Evolutionary conservation across 1,140 invertebrate genomes (phyloP).

Genomic region (Onthophagus taurus): DNA sequence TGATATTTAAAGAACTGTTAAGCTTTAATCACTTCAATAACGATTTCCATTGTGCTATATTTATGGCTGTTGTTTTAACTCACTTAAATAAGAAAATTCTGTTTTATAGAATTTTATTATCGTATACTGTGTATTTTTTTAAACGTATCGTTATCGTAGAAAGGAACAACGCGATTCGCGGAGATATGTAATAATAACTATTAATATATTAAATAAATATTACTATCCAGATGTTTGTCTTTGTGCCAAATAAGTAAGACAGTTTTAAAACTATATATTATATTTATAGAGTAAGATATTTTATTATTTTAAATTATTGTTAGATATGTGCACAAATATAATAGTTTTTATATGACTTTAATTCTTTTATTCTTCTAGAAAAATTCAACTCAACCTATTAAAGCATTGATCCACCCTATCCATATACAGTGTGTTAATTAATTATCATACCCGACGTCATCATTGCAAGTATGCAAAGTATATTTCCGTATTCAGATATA

Average conservation of each 20-base stretch:
- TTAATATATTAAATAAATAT: too few species aligned
- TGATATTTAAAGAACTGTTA: slow-evolving; percentile 22
- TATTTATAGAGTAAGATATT: slow-evolving; percentile 8
- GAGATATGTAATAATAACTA: neutral
- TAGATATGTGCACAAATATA: slow-evolving; percentile 9
- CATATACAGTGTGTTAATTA: too few species aligned
- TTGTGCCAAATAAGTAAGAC: slow-evolving; percentile 10
- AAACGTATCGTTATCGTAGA: neutral
- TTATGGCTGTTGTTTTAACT: slow-evolving; percentile 7
- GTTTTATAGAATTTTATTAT: slow-evolving; percentile 8
- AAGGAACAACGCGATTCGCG: too few species aligned
- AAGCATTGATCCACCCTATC: too few species aligned
- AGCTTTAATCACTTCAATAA: slow-evolving; percentile 3
- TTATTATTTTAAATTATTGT: slow-evolving; percentile 13
- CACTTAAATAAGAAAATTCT: slow-evolving; percentile 4
- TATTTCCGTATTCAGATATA: too few species aligned
- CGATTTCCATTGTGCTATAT: slow-evolving; percentile 10
- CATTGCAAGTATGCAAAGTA: too few species aligned
- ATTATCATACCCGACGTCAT: too few species aligned
- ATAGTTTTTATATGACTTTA: slow-evolving; percentile 4
- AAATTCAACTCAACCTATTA: neutral
- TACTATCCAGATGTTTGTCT: slow-evolving; percentile 5
- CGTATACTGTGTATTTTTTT: neutral
- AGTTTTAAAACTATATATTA: too few species aligned
- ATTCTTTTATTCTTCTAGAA: neutral